Evolutionary conservation across 1,140 invertebrate species (phyloP), one percentile per base, ranked within the genome.

Genomic region (Drosophila serrata): DNA sequence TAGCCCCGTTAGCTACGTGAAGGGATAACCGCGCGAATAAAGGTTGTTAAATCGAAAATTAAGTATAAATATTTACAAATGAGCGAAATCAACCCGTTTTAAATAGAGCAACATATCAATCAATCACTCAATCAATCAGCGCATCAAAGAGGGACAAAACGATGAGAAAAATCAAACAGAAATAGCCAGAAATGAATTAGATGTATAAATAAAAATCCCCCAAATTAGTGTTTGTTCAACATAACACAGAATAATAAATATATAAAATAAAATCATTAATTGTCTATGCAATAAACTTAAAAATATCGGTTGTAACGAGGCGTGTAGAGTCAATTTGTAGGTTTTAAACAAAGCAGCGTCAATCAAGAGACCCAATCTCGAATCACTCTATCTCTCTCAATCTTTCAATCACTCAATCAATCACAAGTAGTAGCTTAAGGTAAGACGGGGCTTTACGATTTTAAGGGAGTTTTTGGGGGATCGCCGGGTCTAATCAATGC

Each of bases 41-140:
- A 87, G 82, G 82, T 87, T 87, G 82, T 87, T 82, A 63, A 82
- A 79, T 79, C 58, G 58, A 75, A 78, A 88, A 88, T 84, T 80
- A 88, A 79, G 67, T 74, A 86, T 82, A 88, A 91, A 87, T 90
- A 88, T 88, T 88, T 88, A 88, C 84, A 85, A 87, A 53, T 64
- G 45, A 72, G 63, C 59, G 42, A 58, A 42, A 70, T 59, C 63
- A 84, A 65, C 42, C 69, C 69, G 43, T 72, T 51, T 51, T 70
- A 80, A 81, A 81, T 84, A 90, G 51, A 55, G 75, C 68, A 80
- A 90, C 82, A 90, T 91, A 91, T 90, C 86, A 90, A 53, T 35
- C 31, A 53, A 55, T 22, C 51, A 24, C 87, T 90, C 86, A 90
- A 53, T 35, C 31, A 53, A 55, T 22, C 51, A 24, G 51, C 51